Evolutionary conservation across 2,113 vertebrate genomes (phyloP), one percentile per base, ranked within the genome.

Genomic region (Anser brachyrhynchus): DNA sequence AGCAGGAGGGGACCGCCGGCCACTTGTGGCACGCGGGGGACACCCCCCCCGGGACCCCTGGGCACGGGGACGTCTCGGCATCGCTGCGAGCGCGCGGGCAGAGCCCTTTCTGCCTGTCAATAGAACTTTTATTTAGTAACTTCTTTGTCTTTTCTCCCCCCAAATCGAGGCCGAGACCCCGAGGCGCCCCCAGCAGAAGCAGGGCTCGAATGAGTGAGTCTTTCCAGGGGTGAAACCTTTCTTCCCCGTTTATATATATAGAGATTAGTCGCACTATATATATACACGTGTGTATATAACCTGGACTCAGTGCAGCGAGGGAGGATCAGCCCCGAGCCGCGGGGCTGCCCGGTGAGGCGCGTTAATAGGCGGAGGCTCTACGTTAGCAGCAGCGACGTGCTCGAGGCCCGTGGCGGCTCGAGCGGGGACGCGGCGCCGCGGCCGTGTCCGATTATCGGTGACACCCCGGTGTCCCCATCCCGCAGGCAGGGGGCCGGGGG

Each of bases 311-410:
- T 33, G 23, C 84, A 67, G 84, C 59, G 44, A 23, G 41, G 76
- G 51, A 46, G 81, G 54, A 52, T 13, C 80, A 18, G 80, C 51
- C 18, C 61, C 61, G 15, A 25, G 35, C n/a, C 9, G 21, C 8
- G 55, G 52, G 83, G 71, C 71, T 23, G 28, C 35, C 61, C 8
- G 61, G n/a, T 14, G 35, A 14, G 65, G 65, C 15, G 49, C 69
- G 70, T 81, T 89, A 82, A 82, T 89, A 89, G 65, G 87, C 87
- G 29, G 87, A 69, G 41, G 87, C 87, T 89, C 87, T 83, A 89
- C 70, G 87, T 89, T 89, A 89, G 87, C 87, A 82, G 87, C 85
- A 88, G 76, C 7, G 49, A 59, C 3, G 55, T 44, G 75, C 74
- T 39, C 35, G 55, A 39, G 83, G 71, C 37, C 39, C 18, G 7